Percentiles rank a stretch among this genome's conserved stretches.
Conservation (phyloP, 2,113 vertebrate species). For the Polyodon spathula region DNA sequence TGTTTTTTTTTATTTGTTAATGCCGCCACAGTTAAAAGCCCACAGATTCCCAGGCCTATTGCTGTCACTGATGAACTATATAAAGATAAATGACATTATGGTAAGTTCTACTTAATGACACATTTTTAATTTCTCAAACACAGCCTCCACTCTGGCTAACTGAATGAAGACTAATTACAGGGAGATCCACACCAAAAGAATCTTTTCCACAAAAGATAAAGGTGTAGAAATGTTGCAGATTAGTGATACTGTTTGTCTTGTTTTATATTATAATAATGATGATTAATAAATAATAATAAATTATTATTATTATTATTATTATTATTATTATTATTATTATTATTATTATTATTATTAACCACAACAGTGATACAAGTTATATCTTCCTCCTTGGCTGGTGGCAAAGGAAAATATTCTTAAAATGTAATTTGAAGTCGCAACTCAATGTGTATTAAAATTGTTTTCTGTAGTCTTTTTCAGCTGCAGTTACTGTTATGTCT, state of each 20-base stretch:
- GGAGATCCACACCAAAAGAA: conserved; percentile 88
- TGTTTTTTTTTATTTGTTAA: conserved; percentile 92
- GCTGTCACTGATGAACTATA: conserved; percentile 83
- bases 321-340: too few species aligned
- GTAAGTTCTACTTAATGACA: conserved; percentile 99
- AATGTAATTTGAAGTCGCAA: conserved; percentile 97
- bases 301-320: too few species aligned
- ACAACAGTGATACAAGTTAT: conserved; percentile 70
- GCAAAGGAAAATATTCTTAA: conserved; percentile 89
- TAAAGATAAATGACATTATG: conserved; percentile 99
- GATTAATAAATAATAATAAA: conserved; percentile 54
- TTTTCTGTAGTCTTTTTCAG: conserved; percentile 56
- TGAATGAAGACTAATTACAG: conserved; percentile 98
- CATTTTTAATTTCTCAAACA: conserved; percentile 98
- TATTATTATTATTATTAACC: conserved; percentile 56
- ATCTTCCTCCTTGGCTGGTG: conserved; percentile 85
- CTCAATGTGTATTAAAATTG: conserved; percentile 97
- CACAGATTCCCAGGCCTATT: conserved; percentile 76
- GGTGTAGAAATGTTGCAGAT: conserved; percentile 91
- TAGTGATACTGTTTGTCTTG: conserved; percentile 98
- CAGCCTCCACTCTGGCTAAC: conserved; percentile 78
- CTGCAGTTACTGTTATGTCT: background rate
- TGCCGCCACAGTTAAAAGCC: conserved; percentile 65
- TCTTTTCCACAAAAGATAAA: conserved; percentile 95
- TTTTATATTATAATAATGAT: conserved; percentile 55